These are phyloP conservation scores for Oophaga sylvatica DNA, from an alignment of 2,797 vertebrate species.

Conservation along the genomic window DNA sequence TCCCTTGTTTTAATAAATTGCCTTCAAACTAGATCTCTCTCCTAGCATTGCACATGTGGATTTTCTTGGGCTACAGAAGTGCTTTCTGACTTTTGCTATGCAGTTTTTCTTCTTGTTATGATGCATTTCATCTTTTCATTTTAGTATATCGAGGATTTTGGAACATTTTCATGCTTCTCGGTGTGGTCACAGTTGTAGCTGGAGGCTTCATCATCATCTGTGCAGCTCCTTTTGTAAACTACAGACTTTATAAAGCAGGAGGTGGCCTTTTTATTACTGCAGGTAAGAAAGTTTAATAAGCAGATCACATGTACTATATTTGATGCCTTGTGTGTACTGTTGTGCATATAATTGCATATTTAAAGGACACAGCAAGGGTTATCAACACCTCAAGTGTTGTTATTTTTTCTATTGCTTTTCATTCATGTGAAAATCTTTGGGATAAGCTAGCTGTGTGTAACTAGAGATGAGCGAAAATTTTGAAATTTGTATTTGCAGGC, in stretches of 20 bases:
- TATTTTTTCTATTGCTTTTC: not conserved
- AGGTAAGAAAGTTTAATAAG: conserved; percentile 74
- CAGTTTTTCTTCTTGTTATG: not conserved
- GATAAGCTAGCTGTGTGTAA: not conserved
- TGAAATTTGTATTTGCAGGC: too few species aligned
- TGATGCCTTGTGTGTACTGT: not conserved
- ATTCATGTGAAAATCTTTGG: not conserved
- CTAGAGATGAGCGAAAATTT: too few species aligned
- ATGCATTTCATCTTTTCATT: conserved; percentile 17
- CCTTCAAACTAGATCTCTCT: not conserved
- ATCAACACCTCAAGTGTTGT: not conserved
- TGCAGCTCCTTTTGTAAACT: conserved; percentile 90
- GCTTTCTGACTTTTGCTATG: not conserved
- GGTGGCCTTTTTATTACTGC: conserved; percentile 86
- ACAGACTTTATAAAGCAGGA: conserved; percentile 89
- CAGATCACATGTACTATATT: not conserved
- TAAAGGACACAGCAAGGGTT: not conserved
- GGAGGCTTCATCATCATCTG: conserved; percentile 94
- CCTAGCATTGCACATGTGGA: not conserved
- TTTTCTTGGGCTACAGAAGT: not conserved
- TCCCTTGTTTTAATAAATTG: not conserved
- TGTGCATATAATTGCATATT: not conserved
- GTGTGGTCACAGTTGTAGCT: conserved; percentile 79
- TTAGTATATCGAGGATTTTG: conserved; percentile 96
- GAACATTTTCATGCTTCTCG: conserved; percentile 92